Evolutionary conservation across 2,113 vertebrate species (phyloP).

Genomic region (Sclerurus mexicanus): DNA sequence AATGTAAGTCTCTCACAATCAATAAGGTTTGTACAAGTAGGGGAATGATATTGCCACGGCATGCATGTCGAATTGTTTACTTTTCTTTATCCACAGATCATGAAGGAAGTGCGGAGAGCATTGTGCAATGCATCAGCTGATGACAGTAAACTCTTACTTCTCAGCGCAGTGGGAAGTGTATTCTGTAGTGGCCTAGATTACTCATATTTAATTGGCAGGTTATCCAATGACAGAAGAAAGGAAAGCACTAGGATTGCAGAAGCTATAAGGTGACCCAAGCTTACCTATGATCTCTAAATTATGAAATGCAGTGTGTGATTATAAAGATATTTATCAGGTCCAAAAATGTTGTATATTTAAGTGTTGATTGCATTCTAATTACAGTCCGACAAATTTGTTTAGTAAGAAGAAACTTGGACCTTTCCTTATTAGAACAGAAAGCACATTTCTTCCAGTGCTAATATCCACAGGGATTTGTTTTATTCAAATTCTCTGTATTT

Average conservation of each 20-base stretch:
- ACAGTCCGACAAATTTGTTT: constrained; percentile 27
- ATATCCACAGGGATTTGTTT: constrained; percentile 12
- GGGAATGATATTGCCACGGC: constrained; percentile 56
- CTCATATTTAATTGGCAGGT: constrained; percentile 92
- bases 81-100: constrained; percentile 83
- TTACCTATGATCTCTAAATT: constrained; percentile 61
- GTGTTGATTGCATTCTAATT: constrained; percentile 47
- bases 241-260: constrained; percentile 95
- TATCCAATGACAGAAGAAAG: constrained; percentile 94
- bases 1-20: constrained; percentile 21
- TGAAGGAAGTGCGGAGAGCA: constrained; percentile 95
- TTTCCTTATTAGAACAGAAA: neutral
- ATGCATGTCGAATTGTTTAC: constrained; percentile 65
- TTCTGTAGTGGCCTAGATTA: constrained; percentile 98
- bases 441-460: neutral
- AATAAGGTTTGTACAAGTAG: constrained; percentile 48
- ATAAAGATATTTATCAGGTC: constrained; percentile 46
- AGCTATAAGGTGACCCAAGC: constrained; percentile 86
- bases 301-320: constrained; percentile 67
- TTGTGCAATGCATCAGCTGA: constrained; percentile 91
- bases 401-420: constrained; percentile 23
- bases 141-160: constrained; percentile 93
- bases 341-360: constrained; percentile 38
- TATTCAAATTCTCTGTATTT: constrained; percentile 25
- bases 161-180: constrained; percentile 92